Conservation (phyloP, 2,797 vertebrate species). For the Oreonectes daqikongensis region DNA sequence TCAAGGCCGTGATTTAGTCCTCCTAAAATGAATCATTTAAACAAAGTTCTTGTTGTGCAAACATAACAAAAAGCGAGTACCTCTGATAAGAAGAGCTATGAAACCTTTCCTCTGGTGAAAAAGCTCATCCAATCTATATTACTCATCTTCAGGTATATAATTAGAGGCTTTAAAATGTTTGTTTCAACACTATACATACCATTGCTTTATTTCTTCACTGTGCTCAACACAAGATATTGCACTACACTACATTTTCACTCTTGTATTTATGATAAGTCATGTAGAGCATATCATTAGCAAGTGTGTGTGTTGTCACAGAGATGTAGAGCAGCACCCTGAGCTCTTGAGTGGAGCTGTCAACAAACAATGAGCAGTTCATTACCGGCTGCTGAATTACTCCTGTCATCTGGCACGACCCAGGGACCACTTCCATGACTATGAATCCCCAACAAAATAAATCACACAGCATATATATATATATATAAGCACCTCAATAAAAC, state of each 20-base stretch:
- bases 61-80: no score
- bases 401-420: conserved; percentile 17
- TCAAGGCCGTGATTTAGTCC: no score
- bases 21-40: no score
- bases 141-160: no score
- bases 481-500: conserved; percentile 30
- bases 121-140: no score
- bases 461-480: neutral
- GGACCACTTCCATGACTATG: neutral
- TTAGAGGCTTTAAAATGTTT: no score
- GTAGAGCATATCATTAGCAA: neutral
- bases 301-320: neutral
- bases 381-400: conserved; percentile 11
- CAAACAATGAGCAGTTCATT: conserved; percentile 22
- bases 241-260: neutral
- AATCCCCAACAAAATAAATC: conserved; percentile 9
- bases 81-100: no score
- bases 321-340: conserved; percentile 12
- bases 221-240: no score
- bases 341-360: conserved; percentile 17
- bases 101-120: no score
- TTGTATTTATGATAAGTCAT: neutral
- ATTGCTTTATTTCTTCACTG: no score
- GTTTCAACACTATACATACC: no score
- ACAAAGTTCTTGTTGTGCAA: no score